These are phyloP conservation scores for Lordiphosa stackelbergi DNA, from an alignment of 1,140 invertebrate species.

Conservation along the genomic window DNA sequence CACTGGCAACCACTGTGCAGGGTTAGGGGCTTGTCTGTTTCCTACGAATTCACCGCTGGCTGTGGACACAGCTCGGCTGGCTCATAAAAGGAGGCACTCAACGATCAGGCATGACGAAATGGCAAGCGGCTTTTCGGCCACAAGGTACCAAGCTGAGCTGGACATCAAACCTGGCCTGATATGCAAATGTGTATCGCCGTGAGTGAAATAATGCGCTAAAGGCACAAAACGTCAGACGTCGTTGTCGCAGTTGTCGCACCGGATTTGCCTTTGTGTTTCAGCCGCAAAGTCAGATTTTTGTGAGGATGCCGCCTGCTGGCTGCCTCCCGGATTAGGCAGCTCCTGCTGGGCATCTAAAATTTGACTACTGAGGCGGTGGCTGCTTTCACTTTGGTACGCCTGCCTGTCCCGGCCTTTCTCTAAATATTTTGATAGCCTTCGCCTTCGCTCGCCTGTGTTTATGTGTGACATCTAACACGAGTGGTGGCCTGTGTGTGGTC, in stretches of 20 bases:
- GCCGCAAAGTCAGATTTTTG: constrained; percentile 66
- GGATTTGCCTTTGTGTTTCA: constrained; percentile 56
- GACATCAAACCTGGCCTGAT: constrained; percentile 11
- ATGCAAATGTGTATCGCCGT: constrained; percentile 51
- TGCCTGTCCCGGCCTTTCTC: constrained; percentile 49
- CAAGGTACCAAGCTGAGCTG: constrained; percentile 22
- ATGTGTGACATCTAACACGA: constrained; percentile 60
- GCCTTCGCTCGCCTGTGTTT: constrained; percentile 26
- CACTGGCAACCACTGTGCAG: constrained; percentile 45
- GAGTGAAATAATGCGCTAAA: constrained; percentile 59
- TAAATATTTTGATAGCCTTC: constrained; percentile 67
- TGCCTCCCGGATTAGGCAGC: constrained; percentile 45
- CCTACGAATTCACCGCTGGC: constrained; percentile 52
- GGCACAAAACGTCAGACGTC: constrained; percentile 50
- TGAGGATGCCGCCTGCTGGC: constrained; percentile 42
- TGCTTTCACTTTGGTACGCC: constrained; percentile 54
- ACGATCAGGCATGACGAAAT: constrained; percentile 71
- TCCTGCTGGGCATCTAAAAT: constrained; percentile 64
- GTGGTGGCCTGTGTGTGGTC: constrained; percentile 56
- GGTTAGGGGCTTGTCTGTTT: constrained; percentile 13
- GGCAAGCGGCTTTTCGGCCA: constrained; percentile 56
- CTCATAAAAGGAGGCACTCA: constrained; percentile 67
- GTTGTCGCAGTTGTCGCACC: constrained; percentile 59
- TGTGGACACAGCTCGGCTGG: constrained; percentile 22
- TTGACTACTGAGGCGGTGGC: constrained; percentile 48